Evolutionary conservation across 2,888 invertebrate species (phyloP), one percentile per base, ranked within the genome.

Genomic region (Tolmerus cingulatus): DNA sequence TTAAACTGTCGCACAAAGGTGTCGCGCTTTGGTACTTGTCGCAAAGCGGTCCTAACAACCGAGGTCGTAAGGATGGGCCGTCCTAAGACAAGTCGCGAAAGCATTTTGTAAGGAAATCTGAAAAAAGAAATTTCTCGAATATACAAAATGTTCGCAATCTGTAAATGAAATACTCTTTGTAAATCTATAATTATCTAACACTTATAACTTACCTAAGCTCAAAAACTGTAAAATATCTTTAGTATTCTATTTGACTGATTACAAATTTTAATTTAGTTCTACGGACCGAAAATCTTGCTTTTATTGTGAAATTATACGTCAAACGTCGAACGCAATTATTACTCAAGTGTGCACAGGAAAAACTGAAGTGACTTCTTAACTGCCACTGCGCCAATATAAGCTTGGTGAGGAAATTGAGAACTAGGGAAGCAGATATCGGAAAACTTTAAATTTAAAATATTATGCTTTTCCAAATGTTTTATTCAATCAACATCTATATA

Each of bases 1-100:
- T 94, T 93, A 91, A 94, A 95, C 87, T 93, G 94, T 90, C 95
- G 92, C 85, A 94, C 90, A n/a, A 93, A 91, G 91, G 93, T 43
- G 23, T 85, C 85, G 1, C 74, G 37, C 16, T 46, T 74, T 27
- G 85, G 74, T 16, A 46, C 30, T 92, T 89, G 81, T 74, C 88
- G 86, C 5, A 88, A 46, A 8, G 87, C 81, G 14, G 87, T 79
- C 27, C 79, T 87, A 3, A 88, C 30, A 16, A 88, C 43, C 37
- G 88, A 79, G 9, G 87, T 57, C 0, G 85, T 86, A 23, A 89
- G 37, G 27, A 88, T 51, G 8, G 88, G 86, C 19, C 87, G 86
- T 3, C 90, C 90, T 93, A 93, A 66, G 51, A 74, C 89, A 92
- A 94, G 91, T 89, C 94, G 93, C 43, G 94, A 94, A 90, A 94